A percentile compares a stretch with the other conserved stretches of the same genome.
These are phyloP conservation scores for Hymenochirus boettgeri DNA, from an alignment of 2,113 vertebrate genomes.

Conservation along the genomic window DNA sequence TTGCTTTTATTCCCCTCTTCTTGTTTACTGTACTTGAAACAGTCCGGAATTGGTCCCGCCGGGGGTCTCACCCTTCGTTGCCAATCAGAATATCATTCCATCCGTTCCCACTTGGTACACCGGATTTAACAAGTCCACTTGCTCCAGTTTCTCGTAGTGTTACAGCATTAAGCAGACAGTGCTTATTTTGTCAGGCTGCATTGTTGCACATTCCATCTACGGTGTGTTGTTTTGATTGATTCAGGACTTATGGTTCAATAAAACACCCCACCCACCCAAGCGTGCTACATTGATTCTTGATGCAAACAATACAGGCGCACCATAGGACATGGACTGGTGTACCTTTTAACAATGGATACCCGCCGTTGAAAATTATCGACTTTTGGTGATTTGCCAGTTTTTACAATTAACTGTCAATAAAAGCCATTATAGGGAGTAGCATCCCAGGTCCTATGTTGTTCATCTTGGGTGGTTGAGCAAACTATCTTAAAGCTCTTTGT, in stretches of 20 bases:
- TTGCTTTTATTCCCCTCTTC: neutral
- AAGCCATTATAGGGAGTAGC: conserved; percentile 4
- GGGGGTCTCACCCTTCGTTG: conserved; percentile 5
- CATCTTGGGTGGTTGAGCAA: neutral
- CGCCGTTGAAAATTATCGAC: conserved; percentile 28
- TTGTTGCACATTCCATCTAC: conserved; percentile 35
- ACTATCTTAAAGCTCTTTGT: too few relatives aligned
- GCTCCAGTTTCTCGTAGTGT: conserved; percentile 29
- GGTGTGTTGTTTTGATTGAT: conserved; percentile 31
- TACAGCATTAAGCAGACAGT: conserved; percentile 26
- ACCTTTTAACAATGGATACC: conserved; percentile 30
- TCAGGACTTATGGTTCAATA: conserved; percentile 30
- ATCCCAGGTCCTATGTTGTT: too few relatives aligned
- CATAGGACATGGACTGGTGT: conserved; percentile 3
- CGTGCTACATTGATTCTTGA: conserved; percentile 17
- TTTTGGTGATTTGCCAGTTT: neutral
- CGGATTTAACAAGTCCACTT: conserved; percentile 25
- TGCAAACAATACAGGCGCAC: conserved; percentile 30
- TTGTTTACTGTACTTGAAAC: conserved; percentile 24
- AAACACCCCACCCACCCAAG: conserved; percentile 15
- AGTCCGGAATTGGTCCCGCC: conserved; percentile 25
- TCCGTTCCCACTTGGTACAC: conserved; percentile 25
- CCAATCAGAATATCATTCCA: conserved; percentile 32
- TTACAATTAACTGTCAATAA: conserved; percentile 26
- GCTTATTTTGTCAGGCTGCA: conserved; percentile 32